Base-by-base conservation (phyloP, 2,888 invertebrate species). In the Allophyes oxyacanthae region DNA sequence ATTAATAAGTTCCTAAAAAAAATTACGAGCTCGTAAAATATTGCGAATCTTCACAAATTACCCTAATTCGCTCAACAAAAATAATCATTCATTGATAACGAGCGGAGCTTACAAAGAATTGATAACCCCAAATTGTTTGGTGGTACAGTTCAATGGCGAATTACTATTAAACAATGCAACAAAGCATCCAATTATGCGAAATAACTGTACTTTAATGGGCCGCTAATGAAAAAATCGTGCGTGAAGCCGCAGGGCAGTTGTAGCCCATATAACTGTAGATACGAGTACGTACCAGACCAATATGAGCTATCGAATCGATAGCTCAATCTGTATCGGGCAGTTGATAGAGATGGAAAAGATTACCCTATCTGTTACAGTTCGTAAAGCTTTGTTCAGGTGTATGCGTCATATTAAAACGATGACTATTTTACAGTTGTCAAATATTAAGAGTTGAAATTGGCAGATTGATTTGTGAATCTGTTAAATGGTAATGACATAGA, bases 61-160 rank as follows among this genome's bases (percentile, higher is more conserved):
- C 14, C 25, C 20, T 64, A 64, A 64, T 65, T 37, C 59, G 52
- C 33, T 37, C n/a, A 9, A 53, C 28, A 42, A 53, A 64, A 53
- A 37, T 41, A 37, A 64, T 52, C 8, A 7, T 20, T 3, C 14
- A 30, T 7, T n/a, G 25, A 34, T 64, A 64, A 52, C 48, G 36
- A 64, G 34, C 34, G 9, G 32, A 33, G 11, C 28, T 40, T 20
- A 38, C 41, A 34, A n/a, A n/a, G 15, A 38, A 38, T 36, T 20
- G 58, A 52, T 58, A 58, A 33, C n/a, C n/a, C 33, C 33, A 8
- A 28, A 9, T 1, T 15, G 11, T 34, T 11, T 8, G 5, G 28
- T 8, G 6, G 8, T 20, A 6, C 28, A 36, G 40, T 62, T 49
- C 9, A 2, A n/a, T 34, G 10, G 15, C 15, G 8, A n/a, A 42